These are phyloP conservation scores for Bombyx huttoni DNA, from an alignment of 2,888 invertebrate species.

Conservation along the genomic window DNA sequence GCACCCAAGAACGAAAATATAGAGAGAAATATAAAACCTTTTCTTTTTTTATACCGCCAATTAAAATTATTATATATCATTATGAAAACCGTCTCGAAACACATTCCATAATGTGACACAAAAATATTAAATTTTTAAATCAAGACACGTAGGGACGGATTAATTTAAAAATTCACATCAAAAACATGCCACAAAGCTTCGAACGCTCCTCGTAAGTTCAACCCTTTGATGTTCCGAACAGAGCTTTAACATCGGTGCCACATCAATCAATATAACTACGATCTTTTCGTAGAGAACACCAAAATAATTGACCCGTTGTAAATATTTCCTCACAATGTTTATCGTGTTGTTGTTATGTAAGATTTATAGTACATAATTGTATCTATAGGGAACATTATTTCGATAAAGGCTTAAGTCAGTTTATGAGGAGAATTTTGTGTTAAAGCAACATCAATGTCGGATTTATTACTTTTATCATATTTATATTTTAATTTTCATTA, in stretches of 20 bases:
- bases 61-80: no score
- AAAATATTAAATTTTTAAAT: no score
- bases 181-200: background rate
- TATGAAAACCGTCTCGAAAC: no score
- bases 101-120: no score
- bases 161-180: background rate
- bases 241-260: background rate
- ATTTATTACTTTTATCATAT: no score
- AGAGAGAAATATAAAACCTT: no score
- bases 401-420: background rate
- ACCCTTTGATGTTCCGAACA: conserved; percentile 3
- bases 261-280: background rate
- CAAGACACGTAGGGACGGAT: no score
- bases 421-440: background rate
- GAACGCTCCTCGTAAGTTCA: background rate
- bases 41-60: no score
- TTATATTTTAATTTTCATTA: no score
- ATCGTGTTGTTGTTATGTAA: background rate
- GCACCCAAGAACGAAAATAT: no score
- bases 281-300: background rate
- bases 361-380: background rate
- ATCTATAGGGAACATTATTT: background rate
- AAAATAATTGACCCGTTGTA: conserved; percentile 1
- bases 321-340: conserved; percentile 1
- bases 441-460: background rate